These are phyloP conservation scores for Drosophila phalerata DNA, from an alignment of 2,888 invertebrate genomes.

Conservation along the genomic window DNA sequence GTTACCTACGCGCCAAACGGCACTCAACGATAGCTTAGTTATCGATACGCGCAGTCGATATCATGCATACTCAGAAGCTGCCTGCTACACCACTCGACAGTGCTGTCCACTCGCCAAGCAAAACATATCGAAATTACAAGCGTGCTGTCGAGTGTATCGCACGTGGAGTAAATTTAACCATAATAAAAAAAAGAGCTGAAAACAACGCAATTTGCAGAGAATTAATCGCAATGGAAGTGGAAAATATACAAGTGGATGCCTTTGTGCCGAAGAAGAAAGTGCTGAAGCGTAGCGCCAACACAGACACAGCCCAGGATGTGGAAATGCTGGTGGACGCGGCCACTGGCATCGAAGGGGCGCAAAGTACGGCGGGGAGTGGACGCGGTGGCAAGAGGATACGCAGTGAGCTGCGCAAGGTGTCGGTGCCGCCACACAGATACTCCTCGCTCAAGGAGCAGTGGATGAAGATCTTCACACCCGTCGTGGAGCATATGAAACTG, in stretches of 20 bases:
- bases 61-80: slow-evolving; percentile 12
- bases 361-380: background rate
- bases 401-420: slow-evolving; percentile 90
- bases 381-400: slow-evolving; percentile 86
- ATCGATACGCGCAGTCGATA: slow-evolving; percentile 7
- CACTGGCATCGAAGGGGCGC: slow-evolving; percentile 88
- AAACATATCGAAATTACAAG: slow-evolving; percentile 18
- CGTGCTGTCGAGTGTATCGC: slow-evolving; percentile 25
- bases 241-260: slow-evolving; percentile 81
- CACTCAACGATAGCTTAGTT: background rate
- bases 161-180: slow-evolving; percentile 45
- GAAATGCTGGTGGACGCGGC: slow-evolving; percentile 90
- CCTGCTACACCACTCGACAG: slow-evolving; percentile 11
- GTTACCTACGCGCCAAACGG: slow-evolving; percentile 10
- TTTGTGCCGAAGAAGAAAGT: slow-evolving; percentile 77
- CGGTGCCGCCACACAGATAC: slow-evolving; percentile 97
- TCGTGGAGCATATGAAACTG: slow-evolving; percentile 97
- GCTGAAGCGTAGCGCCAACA: slow-evolving; percentile 76
- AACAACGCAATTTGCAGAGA: slow-evolving; percentile 42
- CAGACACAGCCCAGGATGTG: slow-evolving; percentile 83
- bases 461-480: slow-evolving; percentile 98
- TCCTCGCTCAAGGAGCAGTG: slow-evolving; percentile 98
- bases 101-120: slow-evolving; percentile 22
- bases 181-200: slow-evolving; percentile 16
- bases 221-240: slow-evolving; percentile 71